Percentiles rank a stretch among this genome's conserved stretches.
phyloP scores from a whole-genome alignment of 2,797 vertebrate genomes.

The Helicolenus hilgendorfi region DNA sequence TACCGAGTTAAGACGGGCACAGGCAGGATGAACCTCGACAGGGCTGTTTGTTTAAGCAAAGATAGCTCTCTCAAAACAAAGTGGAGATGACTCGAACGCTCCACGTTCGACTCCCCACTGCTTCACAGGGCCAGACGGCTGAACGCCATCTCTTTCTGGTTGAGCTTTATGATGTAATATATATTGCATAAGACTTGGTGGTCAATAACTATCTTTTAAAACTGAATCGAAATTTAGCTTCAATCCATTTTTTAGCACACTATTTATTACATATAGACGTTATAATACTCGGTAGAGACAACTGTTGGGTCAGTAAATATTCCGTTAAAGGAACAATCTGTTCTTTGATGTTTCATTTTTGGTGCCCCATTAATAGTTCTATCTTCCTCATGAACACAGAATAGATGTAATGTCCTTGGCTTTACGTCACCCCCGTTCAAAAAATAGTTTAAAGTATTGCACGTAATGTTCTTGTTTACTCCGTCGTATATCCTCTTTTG shows the following conservation, averaged over 20 bases:
- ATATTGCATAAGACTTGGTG: neutral
- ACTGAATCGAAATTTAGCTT: neutral
- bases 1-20: slow-evolving; percentile 74
- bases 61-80: slow-evolving; percentile 86
- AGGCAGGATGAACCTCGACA: slow-evolving; percentile 77
- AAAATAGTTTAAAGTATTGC: slow-evolving; percentile 46
- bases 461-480: slow-evolving; percentile 75
- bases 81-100: slow-evolving; percentile 70
- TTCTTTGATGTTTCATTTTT: slow-evolving; percentile 5
- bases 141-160: slow-evolving; percentile 46
- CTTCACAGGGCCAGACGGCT: slow-evolving; percentile 42
- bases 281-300: neutral
- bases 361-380: slow-evolving; percentile 1
- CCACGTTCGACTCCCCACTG: slow-evolving; percentile 45
- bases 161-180: slow-evolving; percentile 29
- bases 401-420: neutral
- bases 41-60: slow-evolving; percentile 86
- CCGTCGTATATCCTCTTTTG: slow-evolving; percentile 66
- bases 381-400: slow-evolving; percentile 27
- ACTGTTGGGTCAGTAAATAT: slow-evolving; percentile 9
- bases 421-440: slow-evolving; percentile 12
- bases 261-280: neutral
- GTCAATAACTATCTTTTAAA: slow-evolving; percentile 1
- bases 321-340: neutral
- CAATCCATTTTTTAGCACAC: neutral